These are phyloP conservation scores for Camponotus floridanus DNA, from an alignment of 1,140 invertebrate species.

Conservation along the genomic window DNA sequence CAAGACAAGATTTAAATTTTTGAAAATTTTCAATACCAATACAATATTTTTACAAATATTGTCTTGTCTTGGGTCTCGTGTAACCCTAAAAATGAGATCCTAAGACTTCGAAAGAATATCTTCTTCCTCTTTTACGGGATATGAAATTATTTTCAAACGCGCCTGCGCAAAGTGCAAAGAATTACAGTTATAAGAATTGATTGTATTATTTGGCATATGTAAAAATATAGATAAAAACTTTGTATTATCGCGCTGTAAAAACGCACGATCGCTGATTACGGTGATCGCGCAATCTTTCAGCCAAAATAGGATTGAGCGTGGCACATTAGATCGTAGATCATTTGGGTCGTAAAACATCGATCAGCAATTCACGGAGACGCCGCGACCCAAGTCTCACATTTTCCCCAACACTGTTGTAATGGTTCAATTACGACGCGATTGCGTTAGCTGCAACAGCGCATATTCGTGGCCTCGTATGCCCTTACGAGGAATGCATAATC, in stretches of 20 bases:
- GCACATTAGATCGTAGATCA: constrained; percentile 41
- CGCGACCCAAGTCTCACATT: constrained; percentile 38
- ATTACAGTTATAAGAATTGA: not conserved
- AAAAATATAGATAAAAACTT: not conserved
- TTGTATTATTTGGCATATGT: not conserved
- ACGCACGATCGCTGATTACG: not conserved
- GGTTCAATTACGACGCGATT: constrained; percentile 61
- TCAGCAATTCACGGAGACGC: constrained; percentile 30
- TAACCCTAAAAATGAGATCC: not conserved
- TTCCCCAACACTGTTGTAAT: constrained; percentile 44
- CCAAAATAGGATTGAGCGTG: not conserved
- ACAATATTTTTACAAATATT: too few relatives aligned
- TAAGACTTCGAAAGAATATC: not conserved
- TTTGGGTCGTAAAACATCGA: constrained; percentile 44
- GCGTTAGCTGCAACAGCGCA: constrained; percentile 25
- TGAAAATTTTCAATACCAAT: too few relatives aligned
- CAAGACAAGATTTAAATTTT: too few relatives aligned
- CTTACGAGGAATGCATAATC: constrained; percentile 59
- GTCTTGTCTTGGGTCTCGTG: too few relatives aligned
- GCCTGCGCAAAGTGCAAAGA: too few relatives aligned
- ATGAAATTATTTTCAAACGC: not conserved
- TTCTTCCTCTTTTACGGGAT: not conserved
- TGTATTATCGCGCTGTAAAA: not conserved
- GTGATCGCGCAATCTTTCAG: not conserved
- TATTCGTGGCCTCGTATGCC: constrained; percentile 45